Conservation (phyloP, 1,140 invertebrate genomes). For the Drosophila sp. region DNA sequence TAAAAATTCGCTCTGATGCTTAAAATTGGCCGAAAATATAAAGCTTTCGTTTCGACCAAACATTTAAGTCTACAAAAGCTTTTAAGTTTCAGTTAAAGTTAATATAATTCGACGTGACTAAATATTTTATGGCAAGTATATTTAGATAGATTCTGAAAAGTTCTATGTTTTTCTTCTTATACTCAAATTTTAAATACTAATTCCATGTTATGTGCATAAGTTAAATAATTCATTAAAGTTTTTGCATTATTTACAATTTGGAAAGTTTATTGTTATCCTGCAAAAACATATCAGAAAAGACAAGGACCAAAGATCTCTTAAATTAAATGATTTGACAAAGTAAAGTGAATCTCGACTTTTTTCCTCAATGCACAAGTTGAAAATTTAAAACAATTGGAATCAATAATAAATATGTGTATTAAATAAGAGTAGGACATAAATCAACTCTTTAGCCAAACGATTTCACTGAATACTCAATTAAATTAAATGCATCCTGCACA, state of each 20-base stretch:
- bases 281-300: too few species aligned
- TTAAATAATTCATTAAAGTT: neutral
- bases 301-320: too few species aligned
- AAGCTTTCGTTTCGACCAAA: neutral
- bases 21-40: neutral
- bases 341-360: too few species aligned
- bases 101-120: neutral
- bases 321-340: too few species aligned
- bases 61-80: constrained; percentile 14
- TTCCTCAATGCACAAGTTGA: too few species aligned
- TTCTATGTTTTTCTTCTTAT: neutral
- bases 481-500: neutral
- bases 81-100: neutral
- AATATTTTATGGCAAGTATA: neutral
- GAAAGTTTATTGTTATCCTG: too few species aligned
- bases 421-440: neutral
- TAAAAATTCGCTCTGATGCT: neutral
- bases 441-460: neutral
- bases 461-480: neutral
- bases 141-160: neutral
- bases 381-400: too few species aligned
- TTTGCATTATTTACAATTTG: neutral
- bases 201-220: neutral
- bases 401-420: neutral
- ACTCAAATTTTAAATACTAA: too few species aligned